phyloP scores from a whole-genome alignment of 2,888 invertebrate species.

The Rapana venosa region DNA sequence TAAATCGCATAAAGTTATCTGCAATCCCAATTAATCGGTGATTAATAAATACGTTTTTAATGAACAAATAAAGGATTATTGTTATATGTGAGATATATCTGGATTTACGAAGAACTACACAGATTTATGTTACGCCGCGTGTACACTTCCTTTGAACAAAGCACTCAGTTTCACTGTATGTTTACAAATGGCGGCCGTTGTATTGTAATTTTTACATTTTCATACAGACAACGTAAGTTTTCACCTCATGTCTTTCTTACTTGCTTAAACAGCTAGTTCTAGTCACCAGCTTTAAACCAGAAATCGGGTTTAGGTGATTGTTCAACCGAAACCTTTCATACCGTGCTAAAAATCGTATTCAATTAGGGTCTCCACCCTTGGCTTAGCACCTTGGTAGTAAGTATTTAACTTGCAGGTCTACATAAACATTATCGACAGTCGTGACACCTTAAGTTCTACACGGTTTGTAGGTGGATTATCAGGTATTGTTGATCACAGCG shows the following conservation, averaged over 20 bases:
- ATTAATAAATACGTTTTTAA: background rate
- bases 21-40: too few species aligned
- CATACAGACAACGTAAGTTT: background rate
- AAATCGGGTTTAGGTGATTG: background rate
- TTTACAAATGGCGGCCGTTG: constrained; percentile 29
- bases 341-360: background rate
- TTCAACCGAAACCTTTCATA: background rate
- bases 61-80: background rate
- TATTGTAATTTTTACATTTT: background rate
- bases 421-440: background rate
- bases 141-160: background rate
- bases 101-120: background rate
- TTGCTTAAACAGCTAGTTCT: too few species aligned
- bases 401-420: background rate
- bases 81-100: background rate
- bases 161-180: background rate
- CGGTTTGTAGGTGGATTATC: too few species aligned
- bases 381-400: background rate
- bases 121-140: background rate
- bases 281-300: background rate
- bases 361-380: background rate
- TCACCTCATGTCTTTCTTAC: background rate
- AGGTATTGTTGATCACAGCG: too few species aligned
- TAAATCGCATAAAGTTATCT: too few species aligned
- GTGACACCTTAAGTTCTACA: too few species aligned